Percentiles rank a stretch among this genome's conserved stretches.
phyloP scores from a whole-genome alignment of 2,113 vertebrate species.

The Origma solitaria region DNA sequence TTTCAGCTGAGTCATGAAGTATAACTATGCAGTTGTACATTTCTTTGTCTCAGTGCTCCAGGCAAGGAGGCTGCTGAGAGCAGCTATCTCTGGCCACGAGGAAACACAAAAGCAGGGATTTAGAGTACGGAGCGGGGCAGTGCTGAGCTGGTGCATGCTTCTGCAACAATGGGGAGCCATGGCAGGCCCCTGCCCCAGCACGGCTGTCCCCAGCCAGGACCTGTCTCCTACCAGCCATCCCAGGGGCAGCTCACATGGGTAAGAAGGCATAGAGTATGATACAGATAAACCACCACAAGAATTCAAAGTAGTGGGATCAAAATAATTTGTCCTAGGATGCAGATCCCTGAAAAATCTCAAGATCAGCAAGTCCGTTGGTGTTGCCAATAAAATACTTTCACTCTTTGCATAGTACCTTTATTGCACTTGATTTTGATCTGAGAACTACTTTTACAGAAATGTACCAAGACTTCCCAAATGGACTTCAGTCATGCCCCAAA shows the following conservation, averaged over 20 bases:
- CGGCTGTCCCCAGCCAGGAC: neutral
- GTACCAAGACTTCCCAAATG: neutral
- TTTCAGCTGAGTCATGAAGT: slow-evolving; percentile 51
- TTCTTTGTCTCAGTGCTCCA: slow-evolving; percentile 26
- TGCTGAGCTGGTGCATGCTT: slow-evolving; percentile 52
- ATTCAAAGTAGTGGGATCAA: neutral
- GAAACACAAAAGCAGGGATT: slow-evolving; percentile 60
- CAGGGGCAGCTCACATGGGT: accelerated
- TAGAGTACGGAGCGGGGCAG: neutral
- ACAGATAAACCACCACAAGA: neutral
- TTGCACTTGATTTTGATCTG: neutral
- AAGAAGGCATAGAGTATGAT: neutral
- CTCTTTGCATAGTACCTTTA: neutral
- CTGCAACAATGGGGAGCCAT: slow-evolving; percentile 4
- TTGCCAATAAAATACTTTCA: neutral
- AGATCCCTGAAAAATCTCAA: neutral
- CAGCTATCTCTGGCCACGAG: neutral
- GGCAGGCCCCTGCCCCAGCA: neutral
- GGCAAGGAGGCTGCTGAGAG: slow-evolving; percentile 44
- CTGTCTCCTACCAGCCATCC: neutral
- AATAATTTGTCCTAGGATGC: neutral
- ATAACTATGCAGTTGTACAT: neutral
- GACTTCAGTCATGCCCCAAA: neutral
- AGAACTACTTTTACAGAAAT: neutral
- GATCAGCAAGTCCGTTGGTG: neutral